Evolutionary conservation across 2,797 vertebrate species (phyloP).

Genomic region (Lacerta bilineata): DNA sequence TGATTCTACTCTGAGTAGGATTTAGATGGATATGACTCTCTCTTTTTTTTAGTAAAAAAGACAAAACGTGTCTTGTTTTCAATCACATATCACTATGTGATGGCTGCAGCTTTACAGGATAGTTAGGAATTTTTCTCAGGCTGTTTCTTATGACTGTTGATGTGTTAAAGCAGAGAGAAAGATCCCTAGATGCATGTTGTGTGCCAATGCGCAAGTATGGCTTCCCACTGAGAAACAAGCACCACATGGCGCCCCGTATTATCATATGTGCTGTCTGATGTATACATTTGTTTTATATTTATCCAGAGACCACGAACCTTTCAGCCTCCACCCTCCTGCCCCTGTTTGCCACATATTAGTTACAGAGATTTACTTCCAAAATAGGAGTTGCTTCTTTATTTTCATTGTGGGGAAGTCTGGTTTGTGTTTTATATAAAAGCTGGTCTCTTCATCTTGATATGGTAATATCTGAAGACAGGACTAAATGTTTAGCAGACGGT

Average conservation of each 20-base stretch:
- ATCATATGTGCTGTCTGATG: neutral
- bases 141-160: neutral
- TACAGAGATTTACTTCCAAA: conserved; percentile 32
- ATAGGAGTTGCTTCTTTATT: conserved; percentile 32
- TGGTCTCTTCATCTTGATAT: neutral
- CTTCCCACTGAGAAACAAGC: neutral
- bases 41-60: too few relatives aligned
- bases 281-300: conserved; percentile 29
- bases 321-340: neutral
- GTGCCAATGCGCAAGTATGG: neutral
- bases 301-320: neutral
- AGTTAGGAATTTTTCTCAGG: neutral
- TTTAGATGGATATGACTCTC: too few relatives aligned
- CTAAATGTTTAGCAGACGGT: neutral
- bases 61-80: too few relatives aligned
- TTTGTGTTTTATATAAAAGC: neutral
- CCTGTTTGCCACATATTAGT: conserved; percentile 12
- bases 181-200: neutral
- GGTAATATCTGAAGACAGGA: neutral
- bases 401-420: conserved; percentile 24
- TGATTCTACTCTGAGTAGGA: too few relatives aligned
- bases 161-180: neutral
- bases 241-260: neutral
- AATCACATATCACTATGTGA: neutral
- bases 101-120: neutral